Evolutionary conservation across 2,888 invertebrate genomes (phyloP), one percentile per base, ranked within the genome.

Genomic region (Neelides folsomi): DNA sequence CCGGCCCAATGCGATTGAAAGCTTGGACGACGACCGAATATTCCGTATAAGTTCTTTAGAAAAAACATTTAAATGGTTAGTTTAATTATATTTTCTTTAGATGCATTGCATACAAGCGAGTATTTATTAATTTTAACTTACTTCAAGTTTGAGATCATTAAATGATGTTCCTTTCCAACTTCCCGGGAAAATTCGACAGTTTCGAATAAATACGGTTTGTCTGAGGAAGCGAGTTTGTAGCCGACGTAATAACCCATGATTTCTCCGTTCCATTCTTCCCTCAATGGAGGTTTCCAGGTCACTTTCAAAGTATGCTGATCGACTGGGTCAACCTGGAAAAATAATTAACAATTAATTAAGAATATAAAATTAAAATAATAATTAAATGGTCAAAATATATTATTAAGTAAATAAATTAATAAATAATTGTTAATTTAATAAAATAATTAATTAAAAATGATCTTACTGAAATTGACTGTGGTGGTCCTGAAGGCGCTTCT

Each of bases 11-110:
- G 71, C 87, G 86, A 73, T 94, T 95, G 70, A 88, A 93, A 0
- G 89, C 90, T 73, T 92, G 92, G 8, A 93, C 88, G 16, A 93
- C 90, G 18, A 93, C 85, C n/a, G 89, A 83, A 72, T 94, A 94
- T 70, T 90, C 89, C 0, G 92, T 93, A 74, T 93, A 94, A 1
- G 89, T 92, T 68, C 82, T 82, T 34, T 39, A 38, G n/a, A 27
- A 42, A 39, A 50, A 37, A 45, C 35, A 38, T 27, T 27, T 5
- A 27, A 27, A 47, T 13, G n/a, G 13, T 42, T 49, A 3, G 18
- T 10, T 44, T 13, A 44, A 27, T 3, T 27, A 27, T 27, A n/a
- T n/a, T n/a, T n/a, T n/a, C n/a, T n/a, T n/a, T n/a, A n/a, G n/a
- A n/a, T n/a, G n/a, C n/a, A n/a, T n/a, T n/a, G n/a, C n/a, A n/a